Evolutionary conservation across 2,888 invertebrate species (phyloP), one percentile per base, ranked within the genome.

Genomic region (Tuta absoluta): DNA sequence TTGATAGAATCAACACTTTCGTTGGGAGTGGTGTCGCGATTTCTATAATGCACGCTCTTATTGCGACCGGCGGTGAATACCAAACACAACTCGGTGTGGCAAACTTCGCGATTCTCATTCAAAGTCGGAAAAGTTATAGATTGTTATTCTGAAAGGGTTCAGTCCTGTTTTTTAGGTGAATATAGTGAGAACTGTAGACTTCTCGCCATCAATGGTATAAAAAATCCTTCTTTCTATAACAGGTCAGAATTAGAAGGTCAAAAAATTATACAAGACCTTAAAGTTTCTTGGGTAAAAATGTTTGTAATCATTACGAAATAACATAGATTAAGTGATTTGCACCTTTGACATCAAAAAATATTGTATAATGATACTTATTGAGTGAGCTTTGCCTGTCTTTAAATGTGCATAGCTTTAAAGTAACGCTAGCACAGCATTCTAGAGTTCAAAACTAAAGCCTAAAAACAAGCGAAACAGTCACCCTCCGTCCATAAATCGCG

Each of bases 1-100:
- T 84, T 87, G 89, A 89, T 89, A 89, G 87, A 90, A 89, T 89
- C 89, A 88, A 88, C 89, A 89, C 79, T 72, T 77, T 81, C 78
- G 78, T 66, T 72, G 76, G 74, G 85, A 86, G 87, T 80, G 85
- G 82, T 86, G 85, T 81, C 80, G 84, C 79, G 79, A 75, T 82
- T 82, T 82, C 86, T 82, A 86, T 87, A 89, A 89, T 89, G 87
- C 82, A 84, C 86, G 82, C 81, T 80, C 82, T 80, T 76, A 79
- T 73, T 74, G 73, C 77, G 77, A 78, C 81, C 83, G 72, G 81
- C 75, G 80, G 83, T 88, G 83, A 89, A 89, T 88, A 79, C 79
- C 75, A 83, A 87, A 79, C 82, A 80, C 86, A 89, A 88, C 87
- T 89, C 81, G 84, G 86, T 89, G 88, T 86, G 77, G 85, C 81